phyloP scores from a whole-genome alignment of 2,797 vertebrate species.

The Hoplostethus atlanticus region DNA sequence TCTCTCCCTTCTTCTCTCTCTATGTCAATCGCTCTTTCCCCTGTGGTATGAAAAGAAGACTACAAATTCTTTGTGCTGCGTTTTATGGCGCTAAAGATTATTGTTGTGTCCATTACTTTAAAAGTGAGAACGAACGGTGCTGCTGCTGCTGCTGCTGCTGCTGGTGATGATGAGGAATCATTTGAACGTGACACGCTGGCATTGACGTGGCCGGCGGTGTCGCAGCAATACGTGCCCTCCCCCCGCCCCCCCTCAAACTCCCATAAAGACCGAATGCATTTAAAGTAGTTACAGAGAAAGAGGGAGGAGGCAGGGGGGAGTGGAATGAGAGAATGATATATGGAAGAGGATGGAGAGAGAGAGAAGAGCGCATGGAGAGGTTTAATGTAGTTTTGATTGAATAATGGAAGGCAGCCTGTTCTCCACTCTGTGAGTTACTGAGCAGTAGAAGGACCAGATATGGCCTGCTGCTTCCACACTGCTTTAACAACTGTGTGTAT shows the following conservation, averaged over 20 bases:
- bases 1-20: not conserved
- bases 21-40: slow-evolving; percentile 9
- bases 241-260: not conserved
- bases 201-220: not conserved
- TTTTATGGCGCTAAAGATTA: slow-evolving; percentile 52
- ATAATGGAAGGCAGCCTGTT: slow-evolving; percentile 52
- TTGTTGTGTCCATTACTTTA: slow-evolving; percentile 35
- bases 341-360: slow-evolving; percentile 1
- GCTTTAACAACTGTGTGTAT: slow-evolving; percentile 24
- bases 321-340: not conserved
- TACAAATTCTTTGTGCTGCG: not conserved
- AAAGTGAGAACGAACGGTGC: slow-evolving; percentile 29
- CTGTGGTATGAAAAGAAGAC: slow-evolving; percentile 30
- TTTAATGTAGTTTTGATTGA: slow-evolving; percentile 65
- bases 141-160: not conserved
- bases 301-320: not conserved
- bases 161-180: slow-evolving; percentile 6
- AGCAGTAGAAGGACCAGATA: slow-evolving; percentile 40
- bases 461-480: slow-evolving; percentile 39
- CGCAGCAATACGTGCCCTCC: slow-evolving; percentile 8
- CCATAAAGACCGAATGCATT: slow-evolving; percentile 12
- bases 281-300: slow-evolving; percentile 10
- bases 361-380: slow-evolving; percentile 14
- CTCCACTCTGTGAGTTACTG: slow-evolving; percentile 32
- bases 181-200: slow-evolving; percentile 33